Evolutionary conservation across 2,888 invertebrate species (phyloP).

Genomic region (Osedax frankpressi): DNA sequence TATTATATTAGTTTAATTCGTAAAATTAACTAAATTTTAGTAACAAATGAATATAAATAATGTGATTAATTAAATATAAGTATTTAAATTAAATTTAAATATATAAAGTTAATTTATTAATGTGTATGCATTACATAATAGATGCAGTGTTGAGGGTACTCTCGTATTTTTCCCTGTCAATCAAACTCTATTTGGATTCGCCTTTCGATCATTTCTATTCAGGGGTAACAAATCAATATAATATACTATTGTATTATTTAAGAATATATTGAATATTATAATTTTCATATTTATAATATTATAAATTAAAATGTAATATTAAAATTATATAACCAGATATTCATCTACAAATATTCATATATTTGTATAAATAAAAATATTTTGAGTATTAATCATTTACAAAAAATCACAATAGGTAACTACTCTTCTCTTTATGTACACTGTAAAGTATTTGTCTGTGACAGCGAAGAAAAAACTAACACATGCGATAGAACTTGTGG

Average conservation of each 20-base stretch:
- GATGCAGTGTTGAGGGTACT: conserved; percentile 31
- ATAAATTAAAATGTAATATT: too few relatives aligned
- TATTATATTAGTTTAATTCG: background rate
- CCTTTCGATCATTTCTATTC: conserved; percentile 32
- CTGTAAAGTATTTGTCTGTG: conserved; percentile 35
- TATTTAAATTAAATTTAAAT: background rate
- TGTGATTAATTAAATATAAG: background rate
- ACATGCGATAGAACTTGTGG: conserved; percentile 23
- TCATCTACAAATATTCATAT: too few relatives aligned
- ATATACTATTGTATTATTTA: too few relatives aligned
- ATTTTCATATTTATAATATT: too few relatives aligned
- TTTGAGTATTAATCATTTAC: too few relatives aligned
- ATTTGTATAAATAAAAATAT: too few relatives aligned
- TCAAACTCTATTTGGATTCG: conserved; percentile 32
- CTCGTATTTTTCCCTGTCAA: conserved; percentile 32
- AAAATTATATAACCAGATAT: too few relatives aligned
- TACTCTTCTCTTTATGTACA: conserved; percentile 31
- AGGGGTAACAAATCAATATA: conserved; percentile 8
- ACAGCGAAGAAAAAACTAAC: conserved; percentile 22
- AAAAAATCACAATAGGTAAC: conserved; percentile 29
- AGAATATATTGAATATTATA: too few relatives aligned
- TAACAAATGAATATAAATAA: background rate
- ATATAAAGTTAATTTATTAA: background rate
- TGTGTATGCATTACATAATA: conserved; percentile 15
- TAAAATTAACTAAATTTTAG: background rate